Evolutionary conservation across 2,797 vertebrate species (phyloP).

Genomic region (Anniella stebbinsi): DNA sequence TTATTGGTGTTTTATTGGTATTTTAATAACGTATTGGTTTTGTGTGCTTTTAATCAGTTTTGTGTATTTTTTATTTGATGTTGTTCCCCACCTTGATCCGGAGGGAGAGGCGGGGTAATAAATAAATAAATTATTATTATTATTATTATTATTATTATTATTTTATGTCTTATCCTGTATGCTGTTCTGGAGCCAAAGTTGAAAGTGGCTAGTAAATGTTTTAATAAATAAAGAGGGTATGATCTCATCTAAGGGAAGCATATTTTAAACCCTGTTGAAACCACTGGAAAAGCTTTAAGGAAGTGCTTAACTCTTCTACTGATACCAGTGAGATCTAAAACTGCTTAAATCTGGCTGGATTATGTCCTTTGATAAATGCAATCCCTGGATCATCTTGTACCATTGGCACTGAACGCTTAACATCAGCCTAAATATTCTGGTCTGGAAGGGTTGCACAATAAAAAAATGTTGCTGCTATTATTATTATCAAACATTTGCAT

Average conservation of each 20-base stretch:
- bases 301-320: neutral
- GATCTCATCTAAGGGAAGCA: neutral
- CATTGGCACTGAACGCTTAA: neutral
- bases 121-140: too few relatives aligned
- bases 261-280: neutral
- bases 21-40: too few relatives aligned
- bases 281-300: neutral
- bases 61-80: too few relatives aligned
- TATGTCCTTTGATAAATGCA: too few relatives aligned
- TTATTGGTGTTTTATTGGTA: too few relatives aligned
- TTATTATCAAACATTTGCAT: neutral
- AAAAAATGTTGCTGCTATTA: neutral
- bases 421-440: too few relatives aligned
- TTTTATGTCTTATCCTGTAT: neutral
- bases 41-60: too few relatives aligned
- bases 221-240: neutral
- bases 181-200: neutral
- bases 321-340: neutral
- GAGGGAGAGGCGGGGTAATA: too few relatives aligned
- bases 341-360: neutral
- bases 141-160: too few relatives aligned
- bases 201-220: neutral
- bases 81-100: too few relatives aligned
- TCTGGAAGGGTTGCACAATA: neutral
- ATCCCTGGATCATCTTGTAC: neutral